Evolutionary conservation across 1,140 invertebrate species (phyloP), one percentile per base, ranked within the genome.

Genomic region (Drosophila leontia): DNA sequence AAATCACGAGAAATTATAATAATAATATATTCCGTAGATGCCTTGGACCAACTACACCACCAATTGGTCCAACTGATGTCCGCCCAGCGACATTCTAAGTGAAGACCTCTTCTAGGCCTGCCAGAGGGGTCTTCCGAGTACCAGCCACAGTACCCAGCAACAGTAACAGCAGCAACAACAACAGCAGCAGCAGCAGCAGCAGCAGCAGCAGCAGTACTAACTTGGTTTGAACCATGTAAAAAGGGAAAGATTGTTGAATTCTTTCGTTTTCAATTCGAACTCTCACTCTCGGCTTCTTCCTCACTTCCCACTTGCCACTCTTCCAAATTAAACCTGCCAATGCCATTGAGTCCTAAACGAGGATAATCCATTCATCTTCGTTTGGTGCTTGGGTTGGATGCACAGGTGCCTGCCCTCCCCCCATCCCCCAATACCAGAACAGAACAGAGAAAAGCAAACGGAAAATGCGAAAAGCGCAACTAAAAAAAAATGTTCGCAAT

Each of bases 41-140:
- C 76, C 91, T 37, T 92, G 91, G 91, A 60, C 84, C 45, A 87
- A 84, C 41, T 87, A 87, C 48, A 88, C 91, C 32, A 87, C 87
- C 23, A 92, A 92, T 61, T 92, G 91, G 91, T 92, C 91, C 47
- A 92, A 92, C 59, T 92, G 81, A 91, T 82, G 81, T 51, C 55
- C 53, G 53, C 53, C 47, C 41, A 68, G 51, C n/a, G 56, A 69
- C 37, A 50, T 63, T 50, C 72, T 70, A 7, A 37, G 39, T 37
- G 72, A 77, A 34, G 75, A 77, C 19, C 56, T 56, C 19, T 59
- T 60, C 13, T 34, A 57, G 56, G 13, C 35, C 34, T 62, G 57
- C 32, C 12, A 47, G 26, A 44, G 17, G 11, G 26, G n/a, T 51
- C 45, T 41, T 71, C n/a, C 13, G 12, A 13, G 1, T 11, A 23